Evolutionary conservation across 1,140 invertebrate species (phyloP).

Genomic region (Gerris buenoi): DNA sequence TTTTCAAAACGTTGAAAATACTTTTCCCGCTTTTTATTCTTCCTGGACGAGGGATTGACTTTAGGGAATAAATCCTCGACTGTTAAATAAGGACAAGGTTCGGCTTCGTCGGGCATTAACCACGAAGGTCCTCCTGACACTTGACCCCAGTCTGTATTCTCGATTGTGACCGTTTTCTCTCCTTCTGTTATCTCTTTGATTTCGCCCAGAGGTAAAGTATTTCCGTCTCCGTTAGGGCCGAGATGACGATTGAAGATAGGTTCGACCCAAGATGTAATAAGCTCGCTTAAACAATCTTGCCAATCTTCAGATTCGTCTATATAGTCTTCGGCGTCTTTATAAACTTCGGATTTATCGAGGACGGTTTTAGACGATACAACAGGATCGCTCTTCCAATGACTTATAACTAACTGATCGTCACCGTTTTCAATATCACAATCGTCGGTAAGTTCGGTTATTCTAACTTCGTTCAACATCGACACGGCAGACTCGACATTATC

Average conservation of each 20-base stretch:
- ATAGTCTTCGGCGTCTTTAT: neutral
- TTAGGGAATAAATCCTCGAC: neutral
- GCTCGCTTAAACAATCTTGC: neutral
- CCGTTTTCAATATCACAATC: neutral
- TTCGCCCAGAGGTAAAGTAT: neutral
- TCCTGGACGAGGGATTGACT: neutral
- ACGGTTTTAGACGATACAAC: no score
- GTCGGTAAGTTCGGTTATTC: neutral
- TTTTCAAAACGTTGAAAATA: neutral
- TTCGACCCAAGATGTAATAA: neutral
- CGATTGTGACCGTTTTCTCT: neutral
- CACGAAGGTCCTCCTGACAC: neutral
- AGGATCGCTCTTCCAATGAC: no score
- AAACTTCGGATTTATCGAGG: neutral
- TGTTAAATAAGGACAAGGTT: neutral
- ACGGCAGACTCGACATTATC: neutral
- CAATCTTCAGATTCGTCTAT: neutral
- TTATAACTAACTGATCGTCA: neutral
- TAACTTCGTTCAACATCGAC: neutral
- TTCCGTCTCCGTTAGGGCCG: neutral
- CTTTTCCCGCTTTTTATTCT: conserved; percentile 3
- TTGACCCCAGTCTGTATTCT: neutral
- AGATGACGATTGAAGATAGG: neutral
- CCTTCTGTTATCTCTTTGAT: neutral
- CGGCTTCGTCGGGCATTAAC: neutral